phyloP scores from a whole-genome alignment of 2,888 invertebrate species.

The Meteorus colon region DNA sequence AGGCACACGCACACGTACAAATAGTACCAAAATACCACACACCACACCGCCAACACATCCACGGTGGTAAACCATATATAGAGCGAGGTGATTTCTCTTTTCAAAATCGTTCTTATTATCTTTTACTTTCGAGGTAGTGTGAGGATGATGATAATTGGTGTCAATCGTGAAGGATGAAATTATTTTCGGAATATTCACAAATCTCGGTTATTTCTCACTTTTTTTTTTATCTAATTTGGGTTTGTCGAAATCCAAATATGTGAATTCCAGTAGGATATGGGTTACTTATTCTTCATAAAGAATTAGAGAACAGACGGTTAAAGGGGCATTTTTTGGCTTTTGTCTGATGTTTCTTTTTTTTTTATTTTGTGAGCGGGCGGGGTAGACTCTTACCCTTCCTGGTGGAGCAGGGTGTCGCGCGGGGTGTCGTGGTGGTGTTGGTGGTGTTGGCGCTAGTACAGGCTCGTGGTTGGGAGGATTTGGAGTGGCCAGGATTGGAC shows the following conservation, averaged over 20 bases:
- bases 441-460: conserved; percentile 72
- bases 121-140: conserved; percentile 37
- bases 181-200: conserved; percentile 6
- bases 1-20: conserved; percentile 52
- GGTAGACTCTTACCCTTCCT: conserved; percentile 74
- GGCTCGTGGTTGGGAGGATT: conserved; percentile 67
- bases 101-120: conserved; percentile 30
- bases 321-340: conserved; percentile 34
- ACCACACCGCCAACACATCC: conserved; percentile 74
- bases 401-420: conserved; percentile 74
- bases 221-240: background rate
- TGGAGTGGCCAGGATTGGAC: conserved; percentile 66
- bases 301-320: conserved; percentile 58
- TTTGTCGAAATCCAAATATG: background rate
- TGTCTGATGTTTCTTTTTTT: conserved; percentile 40
- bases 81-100: conserved; percentile 42
- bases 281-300: conserved; percentile 33
- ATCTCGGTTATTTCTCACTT: background rate
- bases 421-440: conserved; percentile 74
- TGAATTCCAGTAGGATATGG: conserved; percentile 15
- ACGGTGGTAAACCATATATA: conserved; percentile 72
- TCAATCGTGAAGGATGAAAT: conserved; percentile 25
- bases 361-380: conserved; percentile 66
- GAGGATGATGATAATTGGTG: conserved; percentile 14
- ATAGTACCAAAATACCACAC: conserved; percentile 66